phyloP scores from a whole-genome alignment of 2,888 invertebrate species.

The Cataglyphis cursor region DNA sequence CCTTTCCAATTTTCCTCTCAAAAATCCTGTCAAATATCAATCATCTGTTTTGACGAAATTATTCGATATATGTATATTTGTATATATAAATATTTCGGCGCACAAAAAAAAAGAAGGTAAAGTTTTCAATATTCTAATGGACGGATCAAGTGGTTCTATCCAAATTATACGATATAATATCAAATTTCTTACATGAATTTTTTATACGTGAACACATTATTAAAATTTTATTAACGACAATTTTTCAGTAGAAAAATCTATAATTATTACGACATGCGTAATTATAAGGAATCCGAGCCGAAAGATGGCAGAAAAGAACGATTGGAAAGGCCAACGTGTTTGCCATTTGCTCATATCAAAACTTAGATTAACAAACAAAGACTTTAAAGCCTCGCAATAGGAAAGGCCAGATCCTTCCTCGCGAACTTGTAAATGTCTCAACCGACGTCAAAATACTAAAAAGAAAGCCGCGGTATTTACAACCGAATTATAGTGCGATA shows the following conservation, averaged over 20 bases:
- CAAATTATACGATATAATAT: neutral
- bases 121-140: neutral
- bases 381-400: slow-evolving; percentile 71
- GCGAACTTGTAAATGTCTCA: slow-evolving; percentile 36
- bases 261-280: neutral
- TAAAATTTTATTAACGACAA: slow-evolving; percentile 11
- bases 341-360: slow-evolving; percentile 85
- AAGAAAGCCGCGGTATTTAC: slow-evolving; percentile 55
- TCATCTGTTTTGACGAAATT: slow-evolving; percentile 36
- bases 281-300: neutral
- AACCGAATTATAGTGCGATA: slow-evolving; percentile 61
- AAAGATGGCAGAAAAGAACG: slow-evolving; percentile 50
- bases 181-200: neutral
- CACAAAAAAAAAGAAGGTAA: neutral
- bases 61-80: neutral
- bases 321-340: slow-evolving; percentile 81
- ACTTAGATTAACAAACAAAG: slow-evolving; percentile 76
- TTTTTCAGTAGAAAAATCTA: neutral
- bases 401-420: slow-evolving; percentile 55
- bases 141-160: neutral
- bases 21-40: neutral
- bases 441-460: slow-evolving; percentile 20
- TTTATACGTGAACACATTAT: neutral
- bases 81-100: neutral
- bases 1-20: slow-evolving; percentile 76